Conservation (phyloP, 1,140 invertebrate species). For the Drosophila repletoides region DNA sequence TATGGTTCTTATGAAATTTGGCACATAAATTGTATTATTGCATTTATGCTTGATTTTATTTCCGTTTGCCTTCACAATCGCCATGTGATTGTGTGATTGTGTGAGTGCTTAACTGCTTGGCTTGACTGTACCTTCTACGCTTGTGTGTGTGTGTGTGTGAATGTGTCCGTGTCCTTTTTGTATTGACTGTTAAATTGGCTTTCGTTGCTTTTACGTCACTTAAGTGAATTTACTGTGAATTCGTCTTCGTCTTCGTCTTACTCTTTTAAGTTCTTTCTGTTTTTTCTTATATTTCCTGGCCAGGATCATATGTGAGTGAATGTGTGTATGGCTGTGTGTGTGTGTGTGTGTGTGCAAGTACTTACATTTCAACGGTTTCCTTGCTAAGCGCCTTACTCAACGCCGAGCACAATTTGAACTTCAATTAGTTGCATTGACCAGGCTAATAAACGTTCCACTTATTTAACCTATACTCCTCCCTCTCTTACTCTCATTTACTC, state of each 20-base stretch:
- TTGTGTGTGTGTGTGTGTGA: background rate
- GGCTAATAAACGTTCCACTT: constrained; percentile 52
- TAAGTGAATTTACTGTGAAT: constrained; percentile 63
- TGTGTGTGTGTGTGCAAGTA: constrained; percentile 14
- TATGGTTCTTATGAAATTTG: constrained; percentile 78
- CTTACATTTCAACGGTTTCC: constrained; percentile 74
- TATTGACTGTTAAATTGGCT: constrained; percentile 74
- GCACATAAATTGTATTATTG: constrained; percentile 82
- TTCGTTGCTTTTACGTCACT: constrained; percentile 50
- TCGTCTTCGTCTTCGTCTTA: constrained; percentile 58
- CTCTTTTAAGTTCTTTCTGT: constrained; percentile 34
- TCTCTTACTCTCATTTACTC: background rate
- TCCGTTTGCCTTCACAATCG: constrained; percentile 59
- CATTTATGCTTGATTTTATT: constrained; percentile 82
- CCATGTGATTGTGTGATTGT: constrained; percentile 65
- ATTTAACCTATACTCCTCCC: constrained; percentile 19
- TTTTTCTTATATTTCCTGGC: constrained; percentile 38
- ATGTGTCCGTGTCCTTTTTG: constrained; percentile 10
- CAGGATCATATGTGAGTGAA: background rate
- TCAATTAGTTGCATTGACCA: constrained; percentile 73
- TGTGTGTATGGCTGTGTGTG: background rate
- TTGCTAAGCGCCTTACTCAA: constrained; percentile 42
- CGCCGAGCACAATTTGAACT: constrained; percentile 68
- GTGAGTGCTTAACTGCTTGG: constrained; percentile 25
- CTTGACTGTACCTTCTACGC: constrained; percentile 1